These are phyloP conservation scores for Athetis lepigone DNA, from an alignment of 2,888 invertebrate genomes.

Conservation along the genomic window DNA sequence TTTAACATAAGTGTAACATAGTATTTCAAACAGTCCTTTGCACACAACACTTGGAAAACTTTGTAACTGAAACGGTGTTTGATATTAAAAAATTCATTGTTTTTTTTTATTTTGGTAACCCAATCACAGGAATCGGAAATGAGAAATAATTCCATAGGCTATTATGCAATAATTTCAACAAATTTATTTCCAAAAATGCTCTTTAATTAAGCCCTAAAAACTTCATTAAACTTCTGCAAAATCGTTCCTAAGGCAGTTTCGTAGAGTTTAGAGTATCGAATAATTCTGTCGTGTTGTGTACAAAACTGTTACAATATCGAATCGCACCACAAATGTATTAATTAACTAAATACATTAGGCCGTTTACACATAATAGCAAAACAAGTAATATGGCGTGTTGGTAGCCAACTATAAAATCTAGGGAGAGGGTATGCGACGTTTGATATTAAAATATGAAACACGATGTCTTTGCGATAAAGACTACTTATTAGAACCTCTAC, in stretches of 20 bases:
- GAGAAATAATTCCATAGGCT: too few species aligned
- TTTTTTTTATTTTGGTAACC: neutral
- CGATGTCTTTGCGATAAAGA: slow-evolving; percentile 1
- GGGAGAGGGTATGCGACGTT: slow-evolving; percentile 21
- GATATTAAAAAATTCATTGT: neutral
- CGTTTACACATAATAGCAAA: slow-evolving; percentile 59
- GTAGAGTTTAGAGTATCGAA: neutral
- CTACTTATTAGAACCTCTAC: neutral
- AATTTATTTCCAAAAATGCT: too few species aligned
- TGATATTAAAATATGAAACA: slow-evolving; percentile 44
- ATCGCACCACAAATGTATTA: slow-evolving; percentile 32
- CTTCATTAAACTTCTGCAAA: too few species aligned
- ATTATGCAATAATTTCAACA: too few species aligned
- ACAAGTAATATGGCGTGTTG: slow-evolving; percentile 61
- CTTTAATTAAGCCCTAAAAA: too few species aligned
- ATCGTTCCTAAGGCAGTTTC: too few species aligned
- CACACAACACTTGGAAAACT: slow-evolving; percentile 17
- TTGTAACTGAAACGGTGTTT: too few species aligned
- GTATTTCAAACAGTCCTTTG: slow-evolving; percentile 13
- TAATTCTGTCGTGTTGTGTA: slow-evolving; percentile 10
- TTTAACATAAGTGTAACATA: slow-evolving; percentile 33
- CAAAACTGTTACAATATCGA: slow-evolving; percentile 2
- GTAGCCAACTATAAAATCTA: slow-evolving; percentile 52
- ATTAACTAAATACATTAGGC: slow-evolving; percentile 66
- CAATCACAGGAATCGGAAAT: too few species aligned